Evolutionary conservation across 30 jellyfish, hydroid and myxozoan genomes (phyloP), one percentile per base, ranked within the genome.

Genomic region (Morbakka virulenta): DNA sequence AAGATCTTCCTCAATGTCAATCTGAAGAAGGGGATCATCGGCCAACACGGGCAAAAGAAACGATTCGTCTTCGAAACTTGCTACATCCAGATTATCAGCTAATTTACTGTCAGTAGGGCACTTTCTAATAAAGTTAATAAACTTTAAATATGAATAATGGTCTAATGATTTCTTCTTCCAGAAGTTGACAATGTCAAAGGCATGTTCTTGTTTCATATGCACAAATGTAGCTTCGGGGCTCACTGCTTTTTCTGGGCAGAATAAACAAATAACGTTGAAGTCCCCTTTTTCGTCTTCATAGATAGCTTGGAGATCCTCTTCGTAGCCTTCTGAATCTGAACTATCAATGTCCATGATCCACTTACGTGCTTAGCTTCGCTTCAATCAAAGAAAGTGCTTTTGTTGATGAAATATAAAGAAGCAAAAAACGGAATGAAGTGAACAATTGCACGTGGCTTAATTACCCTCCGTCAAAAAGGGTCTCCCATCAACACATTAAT

Each of bases 1-100:
- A 20, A 82, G 9, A 11, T 70, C 17, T 20, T 69, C 91, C 2
- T 89, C 97, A 48, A 81, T 72, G 32, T 89, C 95, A 57, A 67
- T 63, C 35, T 82, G 97, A 69, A 89, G 49, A 68, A 89, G 61
- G 22, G 74, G 64, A 79, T 89, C 97, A 32, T 89, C 94, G 66
- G 32, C 89, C 9, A 89, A 13, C 24, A 77, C 89, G 0, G 97
- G 97, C 32, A 6, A 52, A 2, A 82, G 70, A 78, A 50, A 89
- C 52, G 71, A 41, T 24, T 89, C 97, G 36, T 79, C 72, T 6
- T 76, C 87, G 57, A 62, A 89, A 27, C 62, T 84, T 0, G 21
- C 27, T 6, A 22, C 64, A 33, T 28, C 35, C 4, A 76, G 33
- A 21, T 41, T 29, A 49, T 35, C 29, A 4, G 41, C 71, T 4